A percentile compares a stretch with the other conserved stretches of the same genome.
phyloP scores from a whole-genome alignment of 2,888 invertebrate species.

The Cenopis cana region DNA sequence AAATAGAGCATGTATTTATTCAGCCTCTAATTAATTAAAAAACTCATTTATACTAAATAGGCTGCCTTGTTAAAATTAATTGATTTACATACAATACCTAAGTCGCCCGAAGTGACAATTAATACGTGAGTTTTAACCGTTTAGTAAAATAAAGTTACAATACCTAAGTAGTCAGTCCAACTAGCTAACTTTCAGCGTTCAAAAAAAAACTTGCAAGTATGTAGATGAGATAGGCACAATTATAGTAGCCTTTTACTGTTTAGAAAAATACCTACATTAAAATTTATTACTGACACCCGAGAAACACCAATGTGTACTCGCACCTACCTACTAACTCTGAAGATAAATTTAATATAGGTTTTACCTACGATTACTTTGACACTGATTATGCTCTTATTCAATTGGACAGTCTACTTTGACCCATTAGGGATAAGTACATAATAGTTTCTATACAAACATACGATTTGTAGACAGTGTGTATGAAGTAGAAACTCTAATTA shows the following conservation, averaged over 20 bases:
- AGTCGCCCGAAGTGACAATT: too few relatives aligned
- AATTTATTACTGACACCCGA: neutral
- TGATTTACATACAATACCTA: neutral
- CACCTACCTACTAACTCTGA: slow-evolving; percentile 1
- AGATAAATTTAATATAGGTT: slow-evolving; percentile 3
- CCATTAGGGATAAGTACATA: too few relatives aligned
- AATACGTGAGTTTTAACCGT: too few relatives aligned
- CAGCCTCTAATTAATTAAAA: neutral
- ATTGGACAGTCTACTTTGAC: too few relatives aligned
- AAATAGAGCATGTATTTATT: neutral
- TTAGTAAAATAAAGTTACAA: too few relatives aligned
- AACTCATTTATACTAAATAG: neutral
- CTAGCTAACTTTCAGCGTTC: neutral
- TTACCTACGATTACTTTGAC: too few relatives aligned
- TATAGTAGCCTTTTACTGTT: neutral
- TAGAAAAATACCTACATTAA: neutral
- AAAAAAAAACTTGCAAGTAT: neutral
- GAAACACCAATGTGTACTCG: slow-evolving; percentile 22
- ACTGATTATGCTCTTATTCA: too few relatives aligned
- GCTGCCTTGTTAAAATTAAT: neutral
- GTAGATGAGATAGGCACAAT: neutral
- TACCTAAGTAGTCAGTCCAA: neutral
- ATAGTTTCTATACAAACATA: too few relatives aligned
- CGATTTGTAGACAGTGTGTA: too few relatives aligned
- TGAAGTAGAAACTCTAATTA: too few relatives aligned